Evolutionary conservation across 2,797 vertebrate species (phyloP).

Genomic region (Tinamus major): DNA sequence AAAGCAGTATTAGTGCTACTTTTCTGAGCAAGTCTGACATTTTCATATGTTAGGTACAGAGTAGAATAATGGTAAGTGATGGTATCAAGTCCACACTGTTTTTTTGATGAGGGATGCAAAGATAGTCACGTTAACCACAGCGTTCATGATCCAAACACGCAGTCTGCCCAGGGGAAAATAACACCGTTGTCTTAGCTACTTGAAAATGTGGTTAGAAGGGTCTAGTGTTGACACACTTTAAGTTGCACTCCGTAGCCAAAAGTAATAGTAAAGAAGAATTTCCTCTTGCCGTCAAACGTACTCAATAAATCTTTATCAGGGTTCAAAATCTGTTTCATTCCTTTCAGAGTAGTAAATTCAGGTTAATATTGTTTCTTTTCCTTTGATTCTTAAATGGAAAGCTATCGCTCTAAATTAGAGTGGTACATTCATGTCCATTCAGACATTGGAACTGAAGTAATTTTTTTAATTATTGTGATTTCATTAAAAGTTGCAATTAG

Average conservation of each 20-base stretch:
- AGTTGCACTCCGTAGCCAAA: not conserved
- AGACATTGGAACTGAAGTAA: not conserved
- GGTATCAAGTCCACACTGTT: not conserved
- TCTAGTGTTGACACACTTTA: not conserved
- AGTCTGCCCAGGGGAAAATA: not conserved
- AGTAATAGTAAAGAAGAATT: not conserved
- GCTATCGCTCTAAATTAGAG: not conserved
- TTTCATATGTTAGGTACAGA: not conserved
- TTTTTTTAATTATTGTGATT: not conserved
- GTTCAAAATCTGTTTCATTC: not conserved
- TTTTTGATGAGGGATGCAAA: not conserved
- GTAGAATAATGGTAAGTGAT: not conserved
- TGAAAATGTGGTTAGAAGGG: not conserved
- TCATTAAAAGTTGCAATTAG: not conserved
- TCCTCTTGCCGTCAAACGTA: not conserved
- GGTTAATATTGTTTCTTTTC: not conserved
- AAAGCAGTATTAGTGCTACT: not conserved
- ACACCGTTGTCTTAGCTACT: not conserved
- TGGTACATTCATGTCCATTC: not conserved
- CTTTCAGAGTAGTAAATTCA: not conserved
- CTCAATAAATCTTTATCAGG: not conserved
- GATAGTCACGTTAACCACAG: not conserved
- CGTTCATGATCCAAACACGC: not conserved
- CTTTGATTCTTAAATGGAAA: not conserved
- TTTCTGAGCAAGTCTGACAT: not conserved